Conservation (phyloP, 2,113 vertebrate species). For the Capreolus pygargus region DNA sequence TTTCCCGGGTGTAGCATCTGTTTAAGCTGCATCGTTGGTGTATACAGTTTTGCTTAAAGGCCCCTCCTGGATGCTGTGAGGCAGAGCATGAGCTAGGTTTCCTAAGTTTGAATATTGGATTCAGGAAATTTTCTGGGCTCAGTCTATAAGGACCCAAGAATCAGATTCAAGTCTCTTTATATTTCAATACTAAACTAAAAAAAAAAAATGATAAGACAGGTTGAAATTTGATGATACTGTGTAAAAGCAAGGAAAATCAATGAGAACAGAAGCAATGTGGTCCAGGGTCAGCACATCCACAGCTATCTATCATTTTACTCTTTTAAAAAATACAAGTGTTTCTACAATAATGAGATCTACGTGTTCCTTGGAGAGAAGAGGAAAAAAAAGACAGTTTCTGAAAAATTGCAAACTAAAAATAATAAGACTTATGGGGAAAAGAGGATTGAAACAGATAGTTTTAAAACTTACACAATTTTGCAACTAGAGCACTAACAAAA, state of each 20-base stretch:
- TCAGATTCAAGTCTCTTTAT: background rate
- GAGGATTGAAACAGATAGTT: background rate
- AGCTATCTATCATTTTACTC: background rate
- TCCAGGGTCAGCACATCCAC: background rate
- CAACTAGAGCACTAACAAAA: background rate
- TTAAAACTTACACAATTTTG: background rate
- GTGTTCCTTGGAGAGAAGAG: background rate
- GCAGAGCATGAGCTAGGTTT: background rate
- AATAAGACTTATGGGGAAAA: conserved; percentile 33
- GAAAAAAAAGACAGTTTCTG: background rate
- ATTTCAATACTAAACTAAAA: background rate
- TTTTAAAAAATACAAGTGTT: background rate
- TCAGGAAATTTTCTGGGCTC: background rate
- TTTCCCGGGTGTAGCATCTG: conserved; percentile 54
- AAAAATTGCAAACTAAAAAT: conserved; percentile 54
- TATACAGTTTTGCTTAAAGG: background rate
- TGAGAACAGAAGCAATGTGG: background rate
- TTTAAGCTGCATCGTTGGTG: background rate
- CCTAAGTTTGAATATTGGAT: background rate
- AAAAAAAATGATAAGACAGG: background rate
- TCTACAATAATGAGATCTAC: conserved; percentile 11
- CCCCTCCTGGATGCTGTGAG: background rate
- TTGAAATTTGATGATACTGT: background rate
- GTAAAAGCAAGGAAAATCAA: background rate
- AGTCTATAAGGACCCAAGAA: background rate